Evolutionary conservation across 2,797 vertebrate genomes (phyloP).

Genomic region (Cygnus olor): DNA sequence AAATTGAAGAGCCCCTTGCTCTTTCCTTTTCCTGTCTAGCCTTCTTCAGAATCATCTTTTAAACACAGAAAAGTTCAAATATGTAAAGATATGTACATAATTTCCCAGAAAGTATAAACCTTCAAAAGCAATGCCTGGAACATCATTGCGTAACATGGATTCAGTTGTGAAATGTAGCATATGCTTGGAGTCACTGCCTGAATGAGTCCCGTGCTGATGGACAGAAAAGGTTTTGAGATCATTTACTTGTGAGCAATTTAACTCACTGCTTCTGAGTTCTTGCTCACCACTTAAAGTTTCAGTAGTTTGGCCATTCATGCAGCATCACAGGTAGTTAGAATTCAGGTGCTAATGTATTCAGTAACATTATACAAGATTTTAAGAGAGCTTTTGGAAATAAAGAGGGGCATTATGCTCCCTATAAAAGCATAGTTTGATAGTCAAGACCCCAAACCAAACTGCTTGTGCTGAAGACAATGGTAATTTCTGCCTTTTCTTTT

Average conservation of each 20-base stretch:
- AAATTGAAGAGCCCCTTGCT: rapidly evolving
- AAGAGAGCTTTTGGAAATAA: background rate
- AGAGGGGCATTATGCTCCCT: background rate
- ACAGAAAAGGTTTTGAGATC: background rate
- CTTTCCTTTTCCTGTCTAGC: background rate
- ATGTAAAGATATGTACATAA: rapidly evolving
- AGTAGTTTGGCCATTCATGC: background rate
- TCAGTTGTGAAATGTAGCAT: background rate
- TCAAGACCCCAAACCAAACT: background rate
- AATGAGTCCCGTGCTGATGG: background rate
- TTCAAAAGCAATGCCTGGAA: background rate
- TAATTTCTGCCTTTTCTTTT: background rate
- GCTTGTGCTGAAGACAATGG: background rate
- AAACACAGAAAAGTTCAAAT: background rate
- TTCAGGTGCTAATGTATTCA: background rate
- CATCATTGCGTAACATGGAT: background rate
- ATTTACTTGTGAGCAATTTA: background rate
- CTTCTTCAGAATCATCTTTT: background rate
- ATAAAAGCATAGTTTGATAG: background rate
- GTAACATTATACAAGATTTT: background rate
- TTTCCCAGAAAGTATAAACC: background rate
- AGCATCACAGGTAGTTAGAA: background rate
- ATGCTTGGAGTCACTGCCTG: background rate
- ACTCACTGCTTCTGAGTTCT: background rate
- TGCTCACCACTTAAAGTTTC: background rate